These are phyloP conservation scores for Nomia melanderi DNA, from an alignment of 1,140 invertebrate species.

Conservation along the genomic window DNA sequence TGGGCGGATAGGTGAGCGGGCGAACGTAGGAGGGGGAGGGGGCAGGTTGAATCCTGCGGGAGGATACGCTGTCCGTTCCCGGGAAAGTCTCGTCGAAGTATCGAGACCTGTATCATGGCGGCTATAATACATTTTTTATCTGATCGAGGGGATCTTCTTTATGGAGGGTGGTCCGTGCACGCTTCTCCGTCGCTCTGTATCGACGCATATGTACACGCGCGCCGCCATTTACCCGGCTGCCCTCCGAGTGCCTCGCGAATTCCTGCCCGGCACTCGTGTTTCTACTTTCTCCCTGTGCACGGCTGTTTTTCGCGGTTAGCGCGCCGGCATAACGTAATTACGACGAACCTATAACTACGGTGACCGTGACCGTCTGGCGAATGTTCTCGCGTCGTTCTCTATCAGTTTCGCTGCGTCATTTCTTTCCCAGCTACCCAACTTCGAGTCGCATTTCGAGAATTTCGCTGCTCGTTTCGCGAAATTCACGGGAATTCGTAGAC, in stretches of 20 bases:
- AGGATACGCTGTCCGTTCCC: conserved; percentile 66
- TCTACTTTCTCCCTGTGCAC: background rate
- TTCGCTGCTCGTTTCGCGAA: too few relatives aligned
- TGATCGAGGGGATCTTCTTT: conserved; percentile 81
- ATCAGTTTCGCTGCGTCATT: too few relatives aligned
- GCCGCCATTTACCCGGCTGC: conserved; percentile 24
- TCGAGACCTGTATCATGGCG: conserved; percentile 80
- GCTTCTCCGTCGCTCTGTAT: conserved; percentile 49
- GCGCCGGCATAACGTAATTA: too few relatives aligned
- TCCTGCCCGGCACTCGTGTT: background rate
- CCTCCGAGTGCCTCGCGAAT: background rate
- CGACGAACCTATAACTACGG: too few relatives aligned
- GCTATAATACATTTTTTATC: conserved; percentile 82
- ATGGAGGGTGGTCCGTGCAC: conserved; percentile 75
- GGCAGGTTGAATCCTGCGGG: conserved; percentile 48
- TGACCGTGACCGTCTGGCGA: too few relatives aligned
- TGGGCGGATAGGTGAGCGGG: background rate
- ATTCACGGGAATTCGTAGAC: too few relatives aligned
- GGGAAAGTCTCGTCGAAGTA: conserved; percentile 72
- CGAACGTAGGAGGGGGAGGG: background rate
- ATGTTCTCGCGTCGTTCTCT: too few relatives aligned
- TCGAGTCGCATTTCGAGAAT: too few relatives aligned
- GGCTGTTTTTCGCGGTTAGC: too few relatives aligned
- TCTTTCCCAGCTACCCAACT: too few relatives aligned
- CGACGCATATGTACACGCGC: conserved; percentile 42